phyloP scores from a whole-genome alignment of 37 sponge, comb jelly and placozoan genomes.

The Haliclona indistincta region DNA sequence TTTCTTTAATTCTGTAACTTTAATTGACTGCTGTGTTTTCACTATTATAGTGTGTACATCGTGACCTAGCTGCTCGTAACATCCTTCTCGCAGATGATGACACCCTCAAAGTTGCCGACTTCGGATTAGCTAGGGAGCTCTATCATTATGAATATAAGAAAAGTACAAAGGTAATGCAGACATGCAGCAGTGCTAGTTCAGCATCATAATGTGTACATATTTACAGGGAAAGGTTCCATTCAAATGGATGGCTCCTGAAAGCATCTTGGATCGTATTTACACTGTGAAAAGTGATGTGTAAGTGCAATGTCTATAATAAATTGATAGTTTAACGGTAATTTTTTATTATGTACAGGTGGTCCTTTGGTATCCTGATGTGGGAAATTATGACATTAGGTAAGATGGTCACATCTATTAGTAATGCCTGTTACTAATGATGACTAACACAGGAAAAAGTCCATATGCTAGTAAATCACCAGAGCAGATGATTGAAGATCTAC shows the following conservation, averaged over 20 bases:
- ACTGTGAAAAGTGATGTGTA: conserved; percentile 61
- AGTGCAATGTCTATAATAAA: not conserved
- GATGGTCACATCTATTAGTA: not conserved
- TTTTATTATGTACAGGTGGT: conserved; percentile 36
- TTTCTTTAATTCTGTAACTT: not conserved
- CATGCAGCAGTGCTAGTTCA: conserved; percentile 15
- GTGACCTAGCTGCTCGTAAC: conserved; percentile 66
- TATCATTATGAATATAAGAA: conserved; percentile 24
- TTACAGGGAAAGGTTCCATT: conserved; percentile 36
- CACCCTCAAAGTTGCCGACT: conserved; percentile 50
- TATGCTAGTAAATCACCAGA: conserved; percentile 48
- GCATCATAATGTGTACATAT: not conserved
- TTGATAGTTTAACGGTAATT: not conserved
- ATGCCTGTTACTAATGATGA: not conserved
- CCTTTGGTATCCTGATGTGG: conserved; percentile 57
- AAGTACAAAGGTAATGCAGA: conserved; percentile 6
- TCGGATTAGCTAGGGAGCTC: conserved; percentile 54
- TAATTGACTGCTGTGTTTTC: not conserved
- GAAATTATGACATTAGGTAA: conserved; percentile 57
- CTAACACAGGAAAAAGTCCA: conserved; percentile 16
- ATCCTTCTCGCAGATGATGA: conserved; percentile 29
- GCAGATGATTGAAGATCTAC: conserved; percentile 1
- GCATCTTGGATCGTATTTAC: conserved; percentile 35
- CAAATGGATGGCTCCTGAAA: conserved; percentile 66
- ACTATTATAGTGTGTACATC: conserved; percentile 35